These are phyloP conservation scores for Orientallactaga sibirica DNA, from an alignment of 2,797 vertebrate species.

Conservation along the genomic window DNA sequence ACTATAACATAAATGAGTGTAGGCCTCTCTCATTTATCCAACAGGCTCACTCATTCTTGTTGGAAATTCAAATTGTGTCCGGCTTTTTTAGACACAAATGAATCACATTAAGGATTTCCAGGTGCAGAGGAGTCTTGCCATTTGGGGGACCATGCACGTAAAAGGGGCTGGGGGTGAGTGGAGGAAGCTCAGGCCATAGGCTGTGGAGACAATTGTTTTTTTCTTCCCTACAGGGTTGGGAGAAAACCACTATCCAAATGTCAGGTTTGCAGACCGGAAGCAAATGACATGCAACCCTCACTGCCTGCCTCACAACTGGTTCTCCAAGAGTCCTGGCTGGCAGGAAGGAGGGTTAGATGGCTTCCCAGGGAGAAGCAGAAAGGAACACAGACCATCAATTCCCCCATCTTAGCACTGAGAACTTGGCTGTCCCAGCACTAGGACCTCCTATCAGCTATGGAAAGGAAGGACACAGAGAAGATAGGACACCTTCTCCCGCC, in stretches of 20 bases:
- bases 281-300: background rate
- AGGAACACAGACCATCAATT: background rate
- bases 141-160: background rate
- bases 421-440: background rate
- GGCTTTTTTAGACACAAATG: background rate
- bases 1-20: constrained; percentile 47
- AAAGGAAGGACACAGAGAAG: background rate
- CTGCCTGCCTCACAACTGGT: background rate
- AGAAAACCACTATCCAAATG: rapidly evolving
- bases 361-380: background rate
- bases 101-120: background rate
- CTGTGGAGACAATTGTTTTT: background rate
- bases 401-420: background rate
- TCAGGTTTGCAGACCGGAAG: background rate
- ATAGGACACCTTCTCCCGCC: no score
- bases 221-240: background rate
- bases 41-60: constrained; percentile 10
- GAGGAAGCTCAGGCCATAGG: background rate
- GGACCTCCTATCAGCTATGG: background rate
- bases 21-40: background rate
- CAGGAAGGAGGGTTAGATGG: background rate
- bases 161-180: rapidly evolving
- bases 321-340: background rate
- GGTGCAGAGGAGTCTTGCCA: background rate
- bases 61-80: background rate